Base-by-base conservation (phyloP, 2,113 vertebrate genomes). In the Lophochroa leadbeateri region DNA sequence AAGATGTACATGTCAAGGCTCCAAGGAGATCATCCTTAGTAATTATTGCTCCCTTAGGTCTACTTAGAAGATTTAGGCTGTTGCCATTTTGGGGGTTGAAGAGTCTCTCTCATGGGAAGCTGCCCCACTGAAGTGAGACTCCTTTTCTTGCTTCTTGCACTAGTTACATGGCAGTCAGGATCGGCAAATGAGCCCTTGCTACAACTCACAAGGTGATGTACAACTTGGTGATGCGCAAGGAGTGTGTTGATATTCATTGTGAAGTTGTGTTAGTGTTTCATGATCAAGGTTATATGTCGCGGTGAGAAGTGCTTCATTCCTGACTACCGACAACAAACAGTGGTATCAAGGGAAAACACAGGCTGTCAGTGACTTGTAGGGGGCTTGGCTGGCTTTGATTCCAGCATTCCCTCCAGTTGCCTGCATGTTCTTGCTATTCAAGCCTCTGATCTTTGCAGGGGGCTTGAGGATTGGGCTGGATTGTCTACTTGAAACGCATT, bases 401-500 rank as follows among this genome's bases (percentile, higher is more conserved):
- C 69, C 74, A 74, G n/a, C 37, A 15, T 52, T 52, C 41, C 57
- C 58, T 79, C 64, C 63, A 37, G 57, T 57, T 58, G 41, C 57
- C 37, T 4, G 11, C 7, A 0, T 31, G 58, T 80, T 92, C 78
- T 87, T 63, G 72, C 50, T 17, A 11, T 43, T 90, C 52, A 10
- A 93, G 58, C 24, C 64, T 87, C 68, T 90, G 86, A 82, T 90
- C 86, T 92, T 92, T 43, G 52, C 2, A 0, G 58, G 74, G 79
- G 25, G 50, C 61, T 76, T 11, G 37, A 80, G 50, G 74, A 69
- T 29, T 82, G 87, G 87, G 80, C 53, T 46, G 75, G 79, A 77
- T 27, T 72, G 90, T 97, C 97, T 84, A n/a, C 75, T 91, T 31
- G 46, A 53, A 74, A 50, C 8, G 12, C 6, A 13, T 89, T 52